Evolutionary conservation across 2,797 vertebrate species (phyloP).

Genomic region (Sarcoramphus papa): DNA sequence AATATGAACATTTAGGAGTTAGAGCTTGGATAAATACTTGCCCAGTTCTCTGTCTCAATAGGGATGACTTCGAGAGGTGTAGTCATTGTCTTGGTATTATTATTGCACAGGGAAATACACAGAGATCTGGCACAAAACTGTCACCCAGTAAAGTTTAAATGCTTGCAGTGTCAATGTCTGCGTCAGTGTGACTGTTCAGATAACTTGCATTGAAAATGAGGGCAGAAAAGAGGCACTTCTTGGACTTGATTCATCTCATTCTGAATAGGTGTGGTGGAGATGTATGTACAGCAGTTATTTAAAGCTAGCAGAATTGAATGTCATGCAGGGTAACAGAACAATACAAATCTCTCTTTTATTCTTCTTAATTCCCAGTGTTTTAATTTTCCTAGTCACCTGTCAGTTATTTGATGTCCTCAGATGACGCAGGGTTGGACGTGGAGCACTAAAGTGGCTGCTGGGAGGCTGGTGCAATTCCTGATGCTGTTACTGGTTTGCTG

Average conservation of each 20-base stretch:
- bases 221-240: not conserved
- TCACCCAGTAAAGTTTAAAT: not conserved
- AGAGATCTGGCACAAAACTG: not conserved
- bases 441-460: not conserved
- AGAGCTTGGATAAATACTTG: not conserved
- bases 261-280: not conserved
- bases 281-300: not conserved
- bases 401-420: not conserved
- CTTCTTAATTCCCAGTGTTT: not conserved
- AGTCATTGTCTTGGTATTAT: not conserved
- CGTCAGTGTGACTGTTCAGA: not conserved
- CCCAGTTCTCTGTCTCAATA: not conserved
- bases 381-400: not conserved
- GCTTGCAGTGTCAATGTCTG: not conserved
- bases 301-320: not conserved
- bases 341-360: not conserved
- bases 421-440: rapidly evolving
- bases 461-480: not conserved
- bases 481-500: not conserved
- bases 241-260: not conserved
- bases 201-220: not conserved
- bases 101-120: not conserved
- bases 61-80: not conserved
- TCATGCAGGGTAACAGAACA: not conserved
- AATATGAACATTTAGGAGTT: not conserved